Evolutionary conservation across 1,140 invertebrate genomes (phyloP).

Genomic region (Sycophila sp.): DNA sequence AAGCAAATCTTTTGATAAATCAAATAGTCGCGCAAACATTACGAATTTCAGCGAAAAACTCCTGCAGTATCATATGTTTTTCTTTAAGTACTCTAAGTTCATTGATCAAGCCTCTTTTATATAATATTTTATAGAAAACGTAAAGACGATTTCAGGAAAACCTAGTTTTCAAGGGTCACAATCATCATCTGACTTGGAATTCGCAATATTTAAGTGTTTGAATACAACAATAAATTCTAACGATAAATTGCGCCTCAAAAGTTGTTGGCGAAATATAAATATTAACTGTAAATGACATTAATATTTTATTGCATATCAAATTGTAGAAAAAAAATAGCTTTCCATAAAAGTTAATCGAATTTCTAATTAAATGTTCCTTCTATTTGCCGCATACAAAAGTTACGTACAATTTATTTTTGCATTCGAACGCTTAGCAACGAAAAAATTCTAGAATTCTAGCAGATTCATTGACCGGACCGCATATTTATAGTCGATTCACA

Average conservation of each 20-base stretch:
- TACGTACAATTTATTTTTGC: not conserved
- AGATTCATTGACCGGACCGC: not conserved
- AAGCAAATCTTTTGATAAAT: constrained; percentile 1
- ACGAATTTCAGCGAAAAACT: constrained; percentile 10
- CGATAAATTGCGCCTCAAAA: not conserved
- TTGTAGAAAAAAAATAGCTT: too few relatives aligned
- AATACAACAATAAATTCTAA: not conserved
- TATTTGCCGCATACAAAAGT: not conserved
- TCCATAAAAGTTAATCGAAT: too few relatives aligned
- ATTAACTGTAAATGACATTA: not conserved
- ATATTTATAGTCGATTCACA: constrained; percentile 43
- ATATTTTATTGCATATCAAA: too few relatives aligned
- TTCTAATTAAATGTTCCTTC: too few relatives aligned
- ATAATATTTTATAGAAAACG: constrained; percentile 12
- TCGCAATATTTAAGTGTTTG: not conserved
- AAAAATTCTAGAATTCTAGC: constrained; percentile 17
- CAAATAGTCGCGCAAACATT: not conserved
- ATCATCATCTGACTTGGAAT: not conserved
- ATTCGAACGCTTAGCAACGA: not conserved
- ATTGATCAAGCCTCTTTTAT: not conserved
- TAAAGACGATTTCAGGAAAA: not conserved
- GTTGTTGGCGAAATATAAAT: not conserved
- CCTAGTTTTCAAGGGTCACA: not conserved
- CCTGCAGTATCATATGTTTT: not conserved
- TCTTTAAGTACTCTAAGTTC: not conserved